Conservation (phyloP, 2,113 vertebrate species). For the Natator depressus region DNA sequence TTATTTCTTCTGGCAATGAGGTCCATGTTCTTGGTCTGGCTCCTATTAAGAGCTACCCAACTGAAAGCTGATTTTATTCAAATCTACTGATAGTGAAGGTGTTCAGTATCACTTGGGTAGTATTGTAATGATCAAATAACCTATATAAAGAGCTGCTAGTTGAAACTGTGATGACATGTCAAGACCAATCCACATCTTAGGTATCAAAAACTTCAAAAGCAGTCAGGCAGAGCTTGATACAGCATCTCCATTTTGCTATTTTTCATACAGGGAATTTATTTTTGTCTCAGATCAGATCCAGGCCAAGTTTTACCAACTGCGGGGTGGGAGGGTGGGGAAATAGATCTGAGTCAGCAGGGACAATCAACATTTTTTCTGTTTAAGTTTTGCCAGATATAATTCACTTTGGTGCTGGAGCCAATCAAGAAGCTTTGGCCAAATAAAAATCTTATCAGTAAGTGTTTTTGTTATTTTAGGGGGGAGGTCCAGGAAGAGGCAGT, state of each 20-base stretch:
- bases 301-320: neutral
- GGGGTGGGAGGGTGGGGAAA: neutral
- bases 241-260: neutral
- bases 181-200: neutral
- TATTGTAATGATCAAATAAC: neutral
- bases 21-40: neutral
- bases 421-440: neutral
- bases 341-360: neutral
- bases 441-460: neutral
- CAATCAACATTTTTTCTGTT: neutral
- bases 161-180: neutral
- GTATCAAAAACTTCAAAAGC: neutral
- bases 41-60: neutral
- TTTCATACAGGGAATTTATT: neutral
- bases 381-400: neutral
- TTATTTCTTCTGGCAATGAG: neutral
- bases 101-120: neutral
- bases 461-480: neutral
- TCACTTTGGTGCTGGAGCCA: neutral
- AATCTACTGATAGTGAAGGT: neutral
- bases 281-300: neutral
- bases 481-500: neutral
- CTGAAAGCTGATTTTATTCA: slow-evolving; percentile 8
- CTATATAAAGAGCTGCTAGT: neutral
- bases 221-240: neutral